phyloP scores from a whole-genome alignment of 2,888 invertebrate genomes.

The Malachius bipustulatus region DNA sequence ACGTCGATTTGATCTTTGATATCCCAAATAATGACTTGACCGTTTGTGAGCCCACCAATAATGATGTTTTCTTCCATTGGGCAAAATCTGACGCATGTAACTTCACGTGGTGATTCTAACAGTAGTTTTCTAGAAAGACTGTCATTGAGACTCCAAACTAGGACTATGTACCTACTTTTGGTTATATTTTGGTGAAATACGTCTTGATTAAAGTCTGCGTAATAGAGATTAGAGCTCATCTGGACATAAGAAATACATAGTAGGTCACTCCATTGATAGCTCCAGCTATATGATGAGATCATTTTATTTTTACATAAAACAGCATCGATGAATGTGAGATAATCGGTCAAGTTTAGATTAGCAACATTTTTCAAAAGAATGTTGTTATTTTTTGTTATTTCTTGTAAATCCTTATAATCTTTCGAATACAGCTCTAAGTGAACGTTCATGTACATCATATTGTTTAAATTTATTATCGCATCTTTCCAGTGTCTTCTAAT shows the following conservation, averaged over 20 bases:
- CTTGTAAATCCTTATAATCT: not conserved
- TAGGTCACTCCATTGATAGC: too few species aligned
- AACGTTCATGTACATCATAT: too few species aligned
- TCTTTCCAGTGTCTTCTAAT: too few species aligned
- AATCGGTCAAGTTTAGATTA: not conserved
- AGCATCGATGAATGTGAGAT: conserved; percentile 1
- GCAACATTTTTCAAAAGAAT: not conserved
- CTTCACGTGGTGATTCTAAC: not conserved
- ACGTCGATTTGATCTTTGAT: not conserved
- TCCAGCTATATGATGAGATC: not conserved
- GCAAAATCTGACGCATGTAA: not conserved
- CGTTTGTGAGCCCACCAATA: not conserved
- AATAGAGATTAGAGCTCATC: too few species aligned
- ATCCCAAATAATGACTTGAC: not conserved
- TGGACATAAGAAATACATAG: too few species aligned
- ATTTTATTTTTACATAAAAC: not conserved
- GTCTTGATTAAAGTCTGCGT: too few species aligned
- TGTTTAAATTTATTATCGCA: too few species aligned
- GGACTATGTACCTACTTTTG: too few species aligned
- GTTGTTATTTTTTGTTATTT: not conserved
- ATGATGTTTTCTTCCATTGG: not conserved
- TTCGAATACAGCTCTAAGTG: not conserved
- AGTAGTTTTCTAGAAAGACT: not conserved
- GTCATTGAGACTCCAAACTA: not conserved
- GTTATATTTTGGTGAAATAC: too few species aligned